A percentile compares a stretch with the other conserved stretches of the same genome.
Conservation (phyloP, 2,797 vertebrate species). For the Chanos chanos region DNA sequence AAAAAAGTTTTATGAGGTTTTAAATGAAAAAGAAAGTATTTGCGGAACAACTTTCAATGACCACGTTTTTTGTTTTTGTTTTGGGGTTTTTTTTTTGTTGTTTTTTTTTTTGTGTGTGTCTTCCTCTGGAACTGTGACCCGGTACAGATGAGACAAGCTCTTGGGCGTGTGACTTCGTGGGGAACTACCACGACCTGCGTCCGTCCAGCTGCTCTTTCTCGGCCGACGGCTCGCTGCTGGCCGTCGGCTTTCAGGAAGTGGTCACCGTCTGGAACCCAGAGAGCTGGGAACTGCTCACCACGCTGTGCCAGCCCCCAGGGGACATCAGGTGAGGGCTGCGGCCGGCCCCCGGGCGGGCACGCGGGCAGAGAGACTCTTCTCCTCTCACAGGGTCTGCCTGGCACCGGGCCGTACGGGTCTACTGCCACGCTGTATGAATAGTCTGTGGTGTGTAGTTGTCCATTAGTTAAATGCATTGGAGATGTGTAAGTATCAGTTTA, state of each 20-base stretch:
- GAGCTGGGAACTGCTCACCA: conserved; percentile 88
- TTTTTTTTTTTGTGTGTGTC: conserved; percentile 4
- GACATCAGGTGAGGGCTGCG: conserved; percentile 73
- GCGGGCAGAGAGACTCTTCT: no score
- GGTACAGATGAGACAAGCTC: conserved; percentile 69
- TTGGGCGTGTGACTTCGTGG: conserved; percentile 94
- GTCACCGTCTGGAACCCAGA: conserved; percentile 86
- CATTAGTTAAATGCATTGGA: no score
- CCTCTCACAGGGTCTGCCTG: no score
- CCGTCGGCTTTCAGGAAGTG: conserved; percentile 84
- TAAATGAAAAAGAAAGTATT: no score
- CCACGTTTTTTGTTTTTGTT: not conserved
- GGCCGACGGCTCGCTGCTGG: conserved; percentile 89
- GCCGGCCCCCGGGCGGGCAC: no score
- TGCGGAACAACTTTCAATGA: not conserved
- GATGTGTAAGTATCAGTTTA: no score
- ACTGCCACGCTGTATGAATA: no score
- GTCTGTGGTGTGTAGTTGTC: no score
- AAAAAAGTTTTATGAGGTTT: no score
- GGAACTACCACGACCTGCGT: conserved; percentile 83
- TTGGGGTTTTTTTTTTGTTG: not conserved
- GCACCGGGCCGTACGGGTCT: no score
- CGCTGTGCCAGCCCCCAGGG: conserved; percentile 89
- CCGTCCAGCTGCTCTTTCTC: conserved; percentile 87
- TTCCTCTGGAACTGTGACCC: not conserved